A percentile compares a stretch with the other conserved stretches of the same genome.
Conservation (phyloP, 2,797 vertebrate genomes). For the Spinus pinus region DNA sequence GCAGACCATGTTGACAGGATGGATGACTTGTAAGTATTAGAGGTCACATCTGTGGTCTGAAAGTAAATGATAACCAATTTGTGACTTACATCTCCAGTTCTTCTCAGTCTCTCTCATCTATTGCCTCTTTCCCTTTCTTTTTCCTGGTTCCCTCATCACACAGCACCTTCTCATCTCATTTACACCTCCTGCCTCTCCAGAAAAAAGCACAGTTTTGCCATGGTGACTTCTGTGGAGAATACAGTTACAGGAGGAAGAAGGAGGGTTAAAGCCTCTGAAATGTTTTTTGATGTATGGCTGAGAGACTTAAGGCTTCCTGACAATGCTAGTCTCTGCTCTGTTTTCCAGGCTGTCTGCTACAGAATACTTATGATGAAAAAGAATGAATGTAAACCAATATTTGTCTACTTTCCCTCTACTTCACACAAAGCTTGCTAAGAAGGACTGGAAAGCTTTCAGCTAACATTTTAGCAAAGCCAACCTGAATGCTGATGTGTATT, state of each 20-base stretch:
- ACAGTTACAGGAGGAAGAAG: neutral
- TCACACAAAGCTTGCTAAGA: neutral
- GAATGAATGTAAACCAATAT: neutral
- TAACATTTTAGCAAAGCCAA: neutral
- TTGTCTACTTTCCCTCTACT: neutral
- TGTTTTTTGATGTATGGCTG: neutral
- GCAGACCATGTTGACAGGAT: neutral
- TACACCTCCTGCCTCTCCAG: neutral
- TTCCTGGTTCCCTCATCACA: neutral
- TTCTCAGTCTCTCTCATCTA: neutral
- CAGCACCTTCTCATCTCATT: neutral
- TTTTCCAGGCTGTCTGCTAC: neutral
- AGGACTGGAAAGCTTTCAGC: neutral
- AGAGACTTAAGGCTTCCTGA: neutral
- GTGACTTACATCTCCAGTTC: neutral
- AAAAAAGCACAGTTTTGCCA: neutral
- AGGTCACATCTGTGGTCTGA: neutral
- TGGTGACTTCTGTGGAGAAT: neutral
- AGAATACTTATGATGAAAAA: neutral
- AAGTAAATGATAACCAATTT: neutral
- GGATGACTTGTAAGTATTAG: neutral
- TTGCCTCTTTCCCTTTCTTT: neutral
- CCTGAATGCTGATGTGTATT: neutral
- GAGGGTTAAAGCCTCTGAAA: neutral
- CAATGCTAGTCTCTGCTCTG: neutral